A percentile compares a stretch with the other conserved stretches of the same genome.
These are phyloP conservation scores for Ia io DNA, from an alignment of 2,113 vertebrate species.

Conservation along the genomic window DNA sequence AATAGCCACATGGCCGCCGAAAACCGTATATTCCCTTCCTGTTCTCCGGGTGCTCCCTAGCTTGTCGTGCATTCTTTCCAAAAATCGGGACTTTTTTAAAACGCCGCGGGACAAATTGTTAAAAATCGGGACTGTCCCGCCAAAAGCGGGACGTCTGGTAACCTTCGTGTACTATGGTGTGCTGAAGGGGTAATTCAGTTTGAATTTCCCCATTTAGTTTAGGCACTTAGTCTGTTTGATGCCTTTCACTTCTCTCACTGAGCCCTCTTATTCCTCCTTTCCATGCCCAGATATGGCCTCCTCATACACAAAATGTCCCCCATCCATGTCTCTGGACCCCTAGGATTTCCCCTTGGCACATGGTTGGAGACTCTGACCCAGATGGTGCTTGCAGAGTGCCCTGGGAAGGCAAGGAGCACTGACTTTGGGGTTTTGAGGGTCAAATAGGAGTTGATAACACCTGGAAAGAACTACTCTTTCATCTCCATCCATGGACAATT, in stretches of 20 bases:
- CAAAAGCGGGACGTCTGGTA: too few relatives aligned
- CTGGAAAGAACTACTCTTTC: constrained; percentile 43
- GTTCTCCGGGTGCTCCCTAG: too few relatives aligned
- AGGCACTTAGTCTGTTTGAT: constrained; percentile 35
- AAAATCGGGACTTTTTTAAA: too few relatives aligned
- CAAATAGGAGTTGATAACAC: constrained; percentile 60
- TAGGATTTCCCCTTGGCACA: neutral
- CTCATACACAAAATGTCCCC: constrained; percentile 69
- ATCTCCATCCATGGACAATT: constrained; percentile 38
- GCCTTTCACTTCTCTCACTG: neutral
- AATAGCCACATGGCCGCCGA: too few relatives aligned
- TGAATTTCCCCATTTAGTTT: constrained; percentile 38
- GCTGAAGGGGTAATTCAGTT: constrained; percentile 22
- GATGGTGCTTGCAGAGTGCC: constrained; percentile 57
- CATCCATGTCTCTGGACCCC: constrained; percentile 18
- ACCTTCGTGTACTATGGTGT: constrained; percentile 56
- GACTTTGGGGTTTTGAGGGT: constrained; percentile 67
- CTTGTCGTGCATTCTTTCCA: too few relatives aligned
- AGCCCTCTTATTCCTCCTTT: neutral
- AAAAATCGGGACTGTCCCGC: too few relatives aligned
- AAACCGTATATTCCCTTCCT: too few relatives aligned
- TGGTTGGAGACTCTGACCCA: neutral
- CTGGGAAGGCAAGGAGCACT: constrained; percentile 51
- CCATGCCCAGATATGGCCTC: neutral
- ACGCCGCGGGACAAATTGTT: too few relatives aligned